These are phyloP conservation scores for Thumatha senex DNA, from an alignment of 2,888 invertebrate species.

Conservation along the genomic window DNA sequence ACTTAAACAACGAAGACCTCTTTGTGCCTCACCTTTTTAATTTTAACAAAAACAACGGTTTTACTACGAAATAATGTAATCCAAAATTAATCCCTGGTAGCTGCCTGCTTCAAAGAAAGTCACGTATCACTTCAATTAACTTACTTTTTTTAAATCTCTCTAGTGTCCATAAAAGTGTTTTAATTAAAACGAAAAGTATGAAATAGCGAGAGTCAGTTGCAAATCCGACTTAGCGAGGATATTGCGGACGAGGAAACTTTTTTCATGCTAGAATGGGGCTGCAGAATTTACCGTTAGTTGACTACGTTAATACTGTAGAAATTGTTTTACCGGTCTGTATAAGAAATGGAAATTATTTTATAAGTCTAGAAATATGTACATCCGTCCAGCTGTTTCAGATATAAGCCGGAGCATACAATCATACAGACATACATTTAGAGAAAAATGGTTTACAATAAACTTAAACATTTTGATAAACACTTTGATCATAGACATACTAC, in stretches of 20 bases:
- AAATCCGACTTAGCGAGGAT: constrained; percentile 73
- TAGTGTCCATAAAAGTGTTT: constrained; percentile 66
- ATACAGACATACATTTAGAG: no score
- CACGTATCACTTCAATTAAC: constrained; percentile 48
- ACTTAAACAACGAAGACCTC: not conserved
- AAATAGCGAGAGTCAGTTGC: constrained; percentile 66
- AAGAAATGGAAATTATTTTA: no score
- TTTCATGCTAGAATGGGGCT: constrained; percentile 55
- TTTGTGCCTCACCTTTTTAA: constrained; percentile 18
- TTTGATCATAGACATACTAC: no score
- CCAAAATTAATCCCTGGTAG: constrained; percentile 28
- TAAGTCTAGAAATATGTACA: no score
- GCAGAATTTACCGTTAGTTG: constrained; percentile 34
- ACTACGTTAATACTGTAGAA: constrained; percentile 16
- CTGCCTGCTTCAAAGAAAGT: constrained; percentile 25
- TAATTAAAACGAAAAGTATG: constrained; percentile 73
- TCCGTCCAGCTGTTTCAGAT: no score
- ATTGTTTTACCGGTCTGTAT: not conserved
- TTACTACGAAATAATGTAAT: constrained; percentile 30
- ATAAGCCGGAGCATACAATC: no score
- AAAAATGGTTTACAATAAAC: no score
- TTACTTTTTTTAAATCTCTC: constrained; percentile 54
- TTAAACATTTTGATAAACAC: no score
- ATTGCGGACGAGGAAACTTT: constrained; percentile 65
- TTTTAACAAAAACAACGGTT: constrained; percentile 19